Base-by-base conservation (phyloP, 2,797 vertebrate genomes). In the Carduelis carduelis region DNA sequence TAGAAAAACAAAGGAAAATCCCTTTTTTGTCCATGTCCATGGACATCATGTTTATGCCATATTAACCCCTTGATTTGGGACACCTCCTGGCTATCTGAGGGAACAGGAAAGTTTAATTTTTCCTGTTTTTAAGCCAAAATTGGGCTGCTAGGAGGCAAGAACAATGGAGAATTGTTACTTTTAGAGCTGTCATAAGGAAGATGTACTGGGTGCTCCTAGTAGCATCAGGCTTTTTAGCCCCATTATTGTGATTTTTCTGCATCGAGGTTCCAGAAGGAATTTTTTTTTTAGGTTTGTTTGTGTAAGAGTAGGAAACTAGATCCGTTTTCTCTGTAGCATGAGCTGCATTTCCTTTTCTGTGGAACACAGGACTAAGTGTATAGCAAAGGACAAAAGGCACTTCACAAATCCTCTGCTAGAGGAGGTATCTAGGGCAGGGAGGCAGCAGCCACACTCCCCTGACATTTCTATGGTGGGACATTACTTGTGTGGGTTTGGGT, bases 191-290 rank as follows among this genome's bases (percentile, higher is more conserved):
- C 46, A 11, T 26, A 20, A 35, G 28, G 16, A 79, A 10, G 43
- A 57, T 56, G 18, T 0, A 2, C 32, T 56, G 32, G 5, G 2
- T 44, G 3, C 22, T 56, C 12, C 16, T 35, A 8, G 11, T 34
- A 13, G 8, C 18, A 44, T 41, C 1, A 13, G 26, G 43, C 8
- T 57, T 74, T 56, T 55, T 34, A 50, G 14, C 5, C 6, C 26
- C 19, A 1, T 55, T 65, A 37, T 3, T 50, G n/a, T 69, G 50
- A 34, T n/a, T 83, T 68, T 7, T 71, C 11, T 60, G 8, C 4
- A 3, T 2, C 4, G 8, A 65, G 11, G 14, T 70, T 84, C 26
- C 16, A 69, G 34, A 77, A 30, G 8, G 9, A 56, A 4, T 21
- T 18, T 87, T 87, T 87, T 87, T 50, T 23, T 10, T 8, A 7